Base-by-base conservation (phyloP, 1,140 invertebrate genomes). In the Bicyclus anynana region DNA sequence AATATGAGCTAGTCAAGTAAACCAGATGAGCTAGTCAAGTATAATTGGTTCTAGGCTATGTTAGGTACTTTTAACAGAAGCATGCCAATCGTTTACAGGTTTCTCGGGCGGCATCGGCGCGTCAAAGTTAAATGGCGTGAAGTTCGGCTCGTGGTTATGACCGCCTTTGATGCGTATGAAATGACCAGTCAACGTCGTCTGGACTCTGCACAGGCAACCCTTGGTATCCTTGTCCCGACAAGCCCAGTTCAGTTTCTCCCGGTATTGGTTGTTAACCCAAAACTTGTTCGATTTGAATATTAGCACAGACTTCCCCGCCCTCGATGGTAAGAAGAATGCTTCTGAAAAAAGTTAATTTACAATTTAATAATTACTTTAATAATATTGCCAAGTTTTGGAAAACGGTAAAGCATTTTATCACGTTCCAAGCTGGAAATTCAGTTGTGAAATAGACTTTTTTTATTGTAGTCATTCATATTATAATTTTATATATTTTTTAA, bases 241-340 rank as follows among this genome's bases (percentile, higher is more conserved):
- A 1, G 85, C 85, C 85, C 85, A 88, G 58, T 88, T 87, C 53
- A 88, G 49, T 57, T 86, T 86, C 13, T 78, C 77, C 13, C 84
- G 66, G 52, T 87, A 88, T 53, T 80, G 78, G 44, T 86, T 87
- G 62, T 88, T 88, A 27, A 87, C 74, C 85, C 85, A 88, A 62
- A 87, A 88, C 53, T 88, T 88, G 55, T 88, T 88, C 38, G 57
- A 67, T 59, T 65, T 61, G 62, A 86, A 88, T 75, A 88, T 88
- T 53, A 88, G 54, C 14, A 88, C 78, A 7, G 83, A 87, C 63
- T 88, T 88, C 21, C 85, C 85, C 20, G 83, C 81, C 69, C 84
- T 73, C 7, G 85, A 88, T 20, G 85, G 85, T 40, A 88, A 55
- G 57, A 83, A 88, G 65, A 86, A 88, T 5, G 83, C 80, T 53